phyloP scores from a whole-genome alignment of 2,797 vertebrate species.

The Pogoniulus pusillus region DNA sequence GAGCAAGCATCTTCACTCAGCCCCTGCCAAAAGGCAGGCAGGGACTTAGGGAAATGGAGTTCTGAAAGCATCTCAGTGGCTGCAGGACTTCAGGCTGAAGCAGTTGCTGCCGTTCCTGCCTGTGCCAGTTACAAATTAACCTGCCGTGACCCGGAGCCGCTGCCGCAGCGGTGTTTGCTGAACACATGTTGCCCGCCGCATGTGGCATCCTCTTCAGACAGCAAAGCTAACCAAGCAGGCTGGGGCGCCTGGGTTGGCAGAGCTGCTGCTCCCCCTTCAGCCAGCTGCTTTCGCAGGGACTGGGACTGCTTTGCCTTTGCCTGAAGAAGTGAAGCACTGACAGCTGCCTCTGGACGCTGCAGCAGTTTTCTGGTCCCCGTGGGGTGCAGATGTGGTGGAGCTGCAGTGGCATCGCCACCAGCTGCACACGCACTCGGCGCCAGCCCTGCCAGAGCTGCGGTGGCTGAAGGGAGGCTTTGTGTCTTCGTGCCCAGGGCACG shows the following conservation, averaged over 20 bases:
- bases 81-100: neutral
- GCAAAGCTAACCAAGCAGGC: neutral
- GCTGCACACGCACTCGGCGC: neutral
- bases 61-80: neutral
- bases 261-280: neutral
- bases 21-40: neutral
- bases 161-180: conserved; percentile 14
- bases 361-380: neutral
- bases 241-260: neutral
- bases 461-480: conserved; percentile 26
- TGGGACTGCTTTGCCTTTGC: neutral
- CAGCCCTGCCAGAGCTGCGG: neutral
- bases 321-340: neutral
- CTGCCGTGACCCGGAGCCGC: neutral
- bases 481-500: neutral
- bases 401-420: neutral
- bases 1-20: neutral
- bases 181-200: neutral
- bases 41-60: neutral
- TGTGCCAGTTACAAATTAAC: conserved; percentile 62
- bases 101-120: neutral
- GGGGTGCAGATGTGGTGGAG: neutral
- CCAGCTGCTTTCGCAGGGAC: neutral
- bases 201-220: neutral
- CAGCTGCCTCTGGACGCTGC: neutral